Evolutionary conservation across 2,797 vertebrate species (phyloP).

Genomic region (Siniperca undulata): DNA sequence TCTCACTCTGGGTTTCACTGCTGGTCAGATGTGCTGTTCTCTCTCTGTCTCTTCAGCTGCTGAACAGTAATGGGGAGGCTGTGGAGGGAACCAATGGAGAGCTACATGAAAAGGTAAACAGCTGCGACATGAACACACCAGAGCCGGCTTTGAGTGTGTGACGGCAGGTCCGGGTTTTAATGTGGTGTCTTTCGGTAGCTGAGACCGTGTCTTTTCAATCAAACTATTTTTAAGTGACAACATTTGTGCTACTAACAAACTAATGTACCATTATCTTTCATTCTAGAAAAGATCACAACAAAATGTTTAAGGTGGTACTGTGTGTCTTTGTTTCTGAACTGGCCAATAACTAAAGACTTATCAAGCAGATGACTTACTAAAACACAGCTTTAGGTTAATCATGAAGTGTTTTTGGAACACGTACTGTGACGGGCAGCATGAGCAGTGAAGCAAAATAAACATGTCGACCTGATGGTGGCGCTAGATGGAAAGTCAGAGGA

Average conservation of each 20-base stretch:
- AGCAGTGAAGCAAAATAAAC: too few relatives aligned
- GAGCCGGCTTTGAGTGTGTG: not conserved
- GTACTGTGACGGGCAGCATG: too few relatives aligned
- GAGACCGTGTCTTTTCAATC: too few relatives aligned
- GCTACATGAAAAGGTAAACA: conserved; percentile 60
- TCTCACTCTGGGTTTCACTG: not conserved
- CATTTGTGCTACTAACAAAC: too few relatives aligned
- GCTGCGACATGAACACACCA: not conserved
- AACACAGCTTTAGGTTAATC: too few relatives aligned
- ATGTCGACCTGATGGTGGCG: too few relatives aligned
- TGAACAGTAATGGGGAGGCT: conserved; percentile 45
- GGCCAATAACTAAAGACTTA: too few relatives aligned
- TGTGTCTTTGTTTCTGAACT: not conserved
- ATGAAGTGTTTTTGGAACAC: too few relatives aligned
- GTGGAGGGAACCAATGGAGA: conserved; percentile 62
- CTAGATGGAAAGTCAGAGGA: too few relatives aligned
- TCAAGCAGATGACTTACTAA: not conserved
- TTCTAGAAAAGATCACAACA: not conserved
- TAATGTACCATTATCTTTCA: not conserved
- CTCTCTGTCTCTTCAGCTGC: conserved; percentile 52
- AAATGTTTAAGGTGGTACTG: not conserved
- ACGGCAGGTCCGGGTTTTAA: not conserved
- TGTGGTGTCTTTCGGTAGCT: not conserved
- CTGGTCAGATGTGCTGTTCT: conserved; percentile 12
- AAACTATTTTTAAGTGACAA: too few relatives aligned